Base-by-base conservation (phyloP, 2,888 invertebrate species). In the Panzeria rudis region DNA sequence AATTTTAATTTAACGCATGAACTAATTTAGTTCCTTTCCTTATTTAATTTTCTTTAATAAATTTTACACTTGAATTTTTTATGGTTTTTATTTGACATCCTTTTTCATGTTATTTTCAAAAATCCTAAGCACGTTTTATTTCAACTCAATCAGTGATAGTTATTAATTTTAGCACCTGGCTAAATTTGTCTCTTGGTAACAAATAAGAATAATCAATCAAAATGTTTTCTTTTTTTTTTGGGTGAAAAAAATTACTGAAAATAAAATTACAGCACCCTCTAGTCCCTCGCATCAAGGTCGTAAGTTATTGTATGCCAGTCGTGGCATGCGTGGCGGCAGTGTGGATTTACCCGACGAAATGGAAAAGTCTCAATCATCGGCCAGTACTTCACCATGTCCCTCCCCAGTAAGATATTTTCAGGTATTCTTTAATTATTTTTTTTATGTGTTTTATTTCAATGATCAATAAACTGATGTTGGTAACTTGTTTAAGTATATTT, bases 321-420 rank as follows among this genome's bases (percentile, higher is more conserved):
- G 97, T 86, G 95, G 95, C 83, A 96, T 97, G 89, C 94, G 98
- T 84, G 98, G 98, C 95, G 98, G 97, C 91, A 98, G 98, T 86
- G 97, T 98, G 87, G 98, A 98, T 89, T 94, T 98, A 61, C 98
- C 98, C 1, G 97, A 97, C 89, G 97, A 97, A 83, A 97, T 97
- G 92, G 96, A 96, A 88, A 97, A 98, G 92, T 97, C 97, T 76
- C 94, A 97, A 81, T 98, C 97, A 50, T 98, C 97, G 29, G 97
- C 97, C 85, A 97, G 97, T 91, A 97, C 97, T 17, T 98, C 98
- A 54, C 98, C 98, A 2, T 98, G 98, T 91, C 97, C 98, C 15
- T 98, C 98, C 88, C 98, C 98, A 44, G 95, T 95, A 88, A 94
- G 95, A 91, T 94, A 94, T 90, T 92, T 91, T 90, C 92, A 92